phyloP scores from a whole-genome alignment of 2,113 vertebrate species.

The Bothrops jararaca region DNA sequence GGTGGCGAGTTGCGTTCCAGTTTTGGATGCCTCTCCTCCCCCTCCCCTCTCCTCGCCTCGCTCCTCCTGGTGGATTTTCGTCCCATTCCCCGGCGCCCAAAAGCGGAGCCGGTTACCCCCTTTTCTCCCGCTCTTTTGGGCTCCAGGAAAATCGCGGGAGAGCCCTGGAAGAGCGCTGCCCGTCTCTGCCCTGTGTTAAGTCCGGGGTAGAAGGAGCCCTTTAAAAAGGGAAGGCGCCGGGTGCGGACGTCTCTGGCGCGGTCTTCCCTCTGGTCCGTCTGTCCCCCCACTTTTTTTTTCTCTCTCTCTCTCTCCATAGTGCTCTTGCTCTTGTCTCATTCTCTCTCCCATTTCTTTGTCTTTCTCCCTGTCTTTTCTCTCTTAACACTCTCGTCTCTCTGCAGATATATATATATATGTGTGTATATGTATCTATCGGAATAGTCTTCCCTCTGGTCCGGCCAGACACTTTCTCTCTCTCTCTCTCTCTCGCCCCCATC shows the following conservation, averaged over 20 bases:
- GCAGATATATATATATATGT: too few species aligned
- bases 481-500: background rate
- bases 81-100: background rate
- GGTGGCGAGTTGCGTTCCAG: too few species aligned
- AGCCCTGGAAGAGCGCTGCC: background rate
- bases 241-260: fast-evolving
- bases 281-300: fast-evolving
- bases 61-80: background rate
- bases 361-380: too few species aligned
- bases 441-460: background rate
- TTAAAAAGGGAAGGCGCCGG: background rate
- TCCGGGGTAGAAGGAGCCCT: too few species aligned
- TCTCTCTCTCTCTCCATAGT: too few species aligned
- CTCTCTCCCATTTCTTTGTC: too few species aligned
- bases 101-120: background rate
- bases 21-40: too few species aligned
- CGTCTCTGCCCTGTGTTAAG: too few species aligned
- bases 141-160: background rate
- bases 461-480: background rate
- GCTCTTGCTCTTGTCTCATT: too few species aligned
- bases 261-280: background rate
- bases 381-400: too few species aligned
- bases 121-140: background rate
- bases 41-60: too few species aligned
- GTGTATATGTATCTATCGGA: too few species aligned